Evolutionary conservation across 2,113 vertebrate genomes (phyloP), one percentile per base, ranked within the genome.

Genomic region (Genyomyrus donnyi): DNA sequence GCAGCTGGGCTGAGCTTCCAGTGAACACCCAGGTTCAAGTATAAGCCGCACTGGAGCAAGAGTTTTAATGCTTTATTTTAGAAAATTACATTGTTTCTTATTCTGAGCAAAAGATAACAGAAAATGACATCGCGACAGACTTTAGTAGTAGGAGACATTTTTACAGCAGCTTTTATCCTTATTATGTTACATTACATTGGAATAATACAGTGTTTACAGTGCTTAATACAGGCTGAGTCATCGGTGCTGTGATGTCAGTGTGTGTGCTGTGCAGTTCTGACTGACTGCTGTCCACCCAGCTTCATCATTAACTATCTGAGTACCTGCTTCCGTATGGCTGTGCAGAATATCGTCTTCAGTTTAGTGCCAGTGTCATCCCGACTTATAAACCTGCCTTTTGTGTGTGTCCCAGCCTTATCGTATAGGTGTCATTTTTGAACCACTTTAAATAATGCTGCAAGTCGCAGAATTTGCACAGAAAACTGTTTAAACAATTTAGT

Each of bases 191-290:
- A 56, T 87, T 53, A 39, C 19, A 56, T 9, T 87, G 48, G 45
- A 87, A 48, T 53, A 87, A 35, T 53, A n/a, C 31, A 35, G 85
- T 87, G 50, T 87, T 87, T 87, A 48, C 50, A 70, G 62, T 70
- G 27, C n/a, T 35, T 52, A 13, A 35, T 49, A 52, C 13, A 11
- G 85, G 46, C 48, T 53, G 85, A 52, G 85, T 87, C 85, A 87
- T 87, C 85, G 0, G 27, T 24, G 50, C 27, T 10, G 15, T 87
- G 31, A 87, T 87, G 45, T 50, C 85, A 50, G n/a, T 50, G 48
- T 31, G 48, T 27, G 46, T 31, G 24, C 46, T 52, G 49, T 53
- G 85, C 50, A 39, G 49, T 56, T 87, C 85, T 56, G 85, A 87
- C 27, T 87, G 85, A 87, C 50, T 87, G 85, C 85, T 56, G 50